phyloP scores from a whole-genome alignment of 2,113 vertebrate genomes.

The Galeopterus variegatus region DNA sequence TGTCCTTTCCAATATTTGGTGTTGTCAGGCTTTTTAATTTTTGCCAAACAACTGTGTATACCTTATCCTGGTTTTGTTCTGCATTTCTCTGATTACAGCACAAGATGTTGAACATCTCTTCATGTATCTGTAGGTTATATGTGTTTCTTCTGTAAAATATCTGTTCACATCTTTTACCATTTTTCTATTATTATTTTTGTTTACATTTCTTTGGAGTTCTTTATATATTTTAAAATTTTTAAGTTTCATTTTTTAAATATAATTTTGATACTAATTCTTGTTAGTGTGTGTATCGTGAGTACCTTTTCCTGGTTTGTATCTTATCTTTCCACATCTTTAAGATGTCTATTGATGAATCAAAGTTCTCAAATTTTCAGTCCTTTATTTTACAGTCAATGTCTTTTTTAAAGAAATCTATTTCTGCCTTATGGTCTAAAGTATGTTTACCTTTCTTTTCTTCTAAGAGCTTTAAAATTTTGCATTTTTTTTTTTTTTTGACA shows the following conservation, averaged over 20 bases:
- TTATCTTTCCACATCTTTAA: constrained; percentile 20
- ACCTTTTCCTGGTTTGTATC: not conserved
- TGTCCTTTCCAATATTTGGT: not conserved
- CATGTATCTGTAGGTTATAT: not conserved
- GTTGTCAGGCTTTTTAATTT: not conserved
- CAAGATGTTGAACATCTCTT: not conserved
- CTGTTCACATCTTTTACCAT: not conserved
- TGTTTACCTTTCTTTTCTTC: not conserved
- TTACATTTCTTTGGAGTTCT: too few relatives aligned
- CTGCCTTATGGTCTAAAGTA: not conserved
- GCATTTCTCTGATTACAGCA: not conserved
- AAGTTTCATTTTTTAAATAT: too few relatives aligned
- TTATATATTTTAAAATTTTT: too few relatives aligned
- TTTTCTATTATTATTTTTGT: too few relatives aligned
- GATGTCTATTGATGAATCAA: not conserved
- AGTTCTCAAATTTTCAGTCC: not conserved
- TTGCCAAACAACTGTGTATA: not conserved
- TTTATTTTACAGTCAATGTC: not conserved
- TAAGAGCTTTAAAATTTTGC: constrained; percentile 23
- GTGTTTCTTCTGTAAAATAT: not conserved
- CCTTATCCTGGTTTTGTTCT: not conserved
- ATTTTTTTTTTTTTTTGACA: not conserved
- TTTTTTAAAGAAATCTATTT: constrained; percentile 42
- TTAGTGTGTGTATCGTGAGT: not conserved
- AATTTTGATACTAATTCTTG: not conserved